Base-by-base conservation (phyloP, 2,797 vertebrate species). In the Catamblyrhynchus diadema region DNA sequence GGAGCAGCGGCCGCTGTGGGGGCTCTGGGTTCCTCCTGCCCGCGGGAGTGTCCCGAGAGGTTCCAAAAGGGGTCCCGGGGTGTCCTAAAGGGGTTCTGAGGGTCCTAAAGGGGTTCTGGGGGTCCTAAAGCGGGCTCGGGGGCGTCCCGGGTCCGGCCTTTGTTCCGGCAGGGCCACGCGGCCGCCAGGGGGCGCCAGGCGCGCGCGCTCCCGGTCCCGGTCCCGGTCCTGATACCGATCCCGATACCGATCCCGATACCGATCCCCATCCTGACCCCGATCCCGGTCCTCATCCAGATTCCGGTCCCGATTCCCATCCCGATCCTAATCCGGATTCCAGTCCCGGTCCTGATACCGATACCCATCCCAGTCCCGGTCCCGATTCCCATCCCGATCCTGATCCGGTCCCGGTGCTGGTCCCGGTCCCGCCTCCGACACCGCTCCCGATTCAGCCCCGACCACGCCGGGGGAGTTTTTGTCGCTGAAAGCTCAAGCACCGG, bases 231-330 rank as follows among this genome's bases (percentile, higher is more conserved):
- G 42, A 19, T 8, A 16, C 41, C 41, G 41, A 8, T 18, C 41
- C 41, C 41, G 5, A 4, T 42, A 18, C 42, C 1, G 2, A 1
- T 20, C 6, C 4, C 2, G 4, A 0, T n/a, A 12, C 7, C 5
- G 7, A 8, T 8, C 8, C 18, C 8, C 1, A 3, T 42, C 18
- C 42, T 3, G 4, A 2, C 6, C 5, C 20, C 4, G 9, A 3
- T 24, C n/a, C 54, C 6, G 6, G 3, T 56, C 22, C n/a, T 1
- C 1, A 16, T 23, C 8, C 32, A 2, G 20, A 6, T 9, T 9
- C 32, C 4, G 9, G 4, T 21, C 32, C 32, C 6, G 9, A 6
- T n/a, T 20, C 51, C 6, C 19, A 12, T 50, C 7, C 28, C 5
- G 9, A 4, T 12, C 7, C 28, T 2, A 19, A 32, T 21, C 6